Percentiles rank a stretch among this genome's conserved stretches.
Evolutionary conservation across 2,888 invertebrate genomes (phyloP).

Genomic region (Notodonta ziczac): DNA sequence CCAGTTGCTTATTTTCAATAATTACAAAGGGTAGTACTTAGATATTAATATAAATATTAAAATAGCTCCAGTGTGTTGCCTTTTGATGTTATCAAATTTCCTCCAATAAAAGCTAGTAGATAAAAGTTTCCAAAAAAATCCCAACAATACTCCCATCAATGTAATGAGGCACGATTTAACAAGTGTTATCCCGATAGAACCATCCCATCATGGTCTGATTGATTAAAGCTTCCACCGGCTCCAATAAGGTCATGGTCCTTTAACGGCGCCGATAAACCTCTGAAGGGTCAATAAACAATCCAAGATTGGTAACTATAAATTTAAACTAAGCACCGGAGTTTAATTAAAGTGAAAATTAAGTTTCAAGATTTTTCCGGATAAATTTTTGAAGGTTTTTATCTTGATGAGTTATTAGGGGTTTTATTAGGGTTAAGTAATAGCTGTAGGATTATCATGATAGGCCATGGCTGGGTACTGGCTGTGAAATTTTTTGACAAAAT

Average conservation of each 20-base stretch:
- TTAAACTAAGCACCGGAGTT: constrained; percentile 18
- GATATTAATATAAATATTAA: no score
- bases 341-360: constrained; percentile 16
- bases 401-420: no score
- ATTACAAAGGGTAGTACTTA: no score
- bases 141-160: neutral
- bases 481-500: no score
- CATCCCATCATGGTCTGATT: constrained; percentile 32
- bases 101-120: no score
- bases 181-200: constrained; percentile 18
- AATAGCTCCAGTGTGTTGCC: no score
- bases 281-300: constrained; percentile 39
- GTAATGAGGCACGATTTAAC: constrained; percentile 4
- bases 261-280: constrained; percentile 29
- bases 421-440: constrained; percentile 4
- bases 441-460: no score
- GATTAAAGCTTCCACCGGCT: constrained; percentile 22
- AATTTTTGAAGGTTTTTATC: no score
- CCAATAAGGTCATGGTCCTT: constrained; percentile 17
- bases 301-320: constrained; percentile 19
- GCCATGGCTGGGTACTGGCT: no score
- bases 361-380: neutral
- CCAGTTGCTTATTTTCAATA: no score
- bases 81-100: no score
- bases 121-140: neutral